A percentile compares a stretch with the other conserved stretches of the same genome.
These are phyloP conservation scores for Euplagia quadripunctaria DNA, from an alignment of 2,888 invertebrate genomes.

Conservation along the genomic window DNA sequence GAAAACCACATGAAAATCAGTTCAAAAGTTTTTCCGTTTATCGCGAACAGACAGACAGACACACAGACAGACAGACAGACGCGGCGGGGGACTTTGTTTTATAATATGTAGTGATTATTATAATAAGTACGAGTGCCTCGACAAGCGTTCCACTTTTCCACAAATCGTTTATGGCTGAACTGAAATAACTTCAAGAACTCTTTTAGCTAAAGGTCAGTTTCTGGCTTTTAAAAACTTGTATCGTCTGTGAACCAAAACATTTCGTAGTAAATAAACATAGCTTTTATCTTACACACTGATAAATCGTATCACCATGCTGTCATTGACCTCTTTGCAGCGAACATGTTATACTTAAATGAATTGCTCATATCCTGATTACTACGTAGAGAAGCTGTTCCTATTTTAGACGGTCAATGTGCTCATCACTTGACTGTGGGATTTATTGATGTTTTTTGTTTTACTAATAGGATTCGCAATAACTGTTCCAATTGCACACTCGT, in stretches of 20 bases:
- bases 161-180: too few species aligned
- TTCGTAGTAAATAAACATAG: neutral
- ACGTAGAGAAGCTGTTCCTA: slow-evolving; percentile 59
- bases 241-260: neutral
- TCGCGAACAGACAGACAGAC: too few species aligned
- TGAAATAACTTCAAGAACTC: too few species aligned
- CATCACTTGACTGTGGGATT: slow-evolving; percentile 43
- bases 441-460: slow-evolving; percentile 46
- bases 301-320: slow-evolving; percentile 63
- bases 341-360: slow-evolving; percentile 65
- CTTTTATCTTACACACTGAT: slow-evolving; percentile 47
- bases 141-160: too few species aligned
- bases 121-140: too few species aligned
- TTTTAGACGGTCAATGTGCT: slow-evolving; percentile 57
- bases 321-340: slow-evolving; percentile 73
- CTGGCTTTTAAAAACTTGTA: neutral
- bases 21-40: too few species aligned
- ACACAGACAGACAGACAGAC: too few species aligned
- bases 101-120: too few species aligned
- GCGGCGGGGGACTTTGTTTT: too few species aligned
- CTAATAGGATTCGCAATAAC: slow-evolving; percentile 50
- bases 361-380: slow-evolving; percentile 74
- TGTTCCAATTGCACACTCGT: slow-evolving; percentile 65
- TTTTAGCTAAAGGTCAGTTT: neutral
- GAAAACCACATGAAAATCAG: too few species aligned